These are phyloP conservation scores for Autographa gamma DNA, from an alignment of 2,888 invertebrate species.

Conservation along the genomic window DNA sequence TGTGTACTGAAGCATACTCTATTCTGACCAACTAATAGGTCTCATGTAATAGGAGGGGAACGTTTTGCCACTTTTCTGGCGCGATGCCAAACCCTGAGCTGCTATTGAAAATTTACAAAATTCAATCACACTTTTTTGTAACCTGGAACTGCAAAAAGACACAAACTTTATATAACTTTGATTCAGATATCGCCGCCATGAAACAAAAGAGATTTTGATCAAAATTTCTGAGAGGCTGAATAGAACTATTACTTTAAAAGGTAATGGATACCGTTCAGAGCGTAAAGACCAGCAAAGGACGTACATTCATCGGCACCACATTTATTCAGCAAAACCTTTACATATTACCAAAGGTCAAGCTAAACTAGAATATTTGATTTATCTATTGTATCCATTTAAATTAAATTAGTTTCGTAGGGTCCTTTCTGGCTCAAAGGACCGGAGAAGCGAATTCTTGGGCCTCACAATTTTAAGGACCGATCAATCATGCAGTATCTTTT, in stretches of 20 bases:
- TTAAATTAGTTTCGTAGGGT: slow-evolving; percentile 1
- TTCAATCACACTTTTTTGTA: slow-evolving; percentile 1
- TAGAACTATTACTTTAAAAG: neutral
- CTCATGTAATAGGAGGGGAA: slow-evolving; percentile 1
- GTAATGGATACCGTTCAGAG: neutral
- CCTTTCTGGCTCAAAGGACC: slow-evolving; percentile 7
- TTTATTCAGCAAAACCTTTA: neutral
- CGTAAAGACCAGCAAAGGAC: neutral
- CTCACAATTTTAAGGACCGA: slow-evolving; percentile 8
- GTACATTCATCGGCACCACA: neutral
- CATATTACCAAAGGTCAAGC: neutral
- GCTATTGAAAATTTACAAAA: slow-evolving; percentile 4
- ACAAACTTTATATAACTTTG: neutral
- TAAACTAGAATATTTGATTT: slow-evolving; percentile 7
- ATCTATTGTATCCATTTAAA: slow-evolving; percentile 10
- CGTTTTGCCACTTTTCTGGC: slow-evolving; percentile 1
- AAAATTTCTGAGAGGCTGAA: neutral
- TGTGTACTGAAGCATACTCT: neutral
- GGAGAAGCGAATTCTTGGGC: slow-evolving; percentile 7
- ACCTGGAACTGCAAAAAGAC: neutral
- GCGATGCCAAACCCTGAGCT: neutral
- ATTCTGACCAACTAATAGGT: slow-evolving; percentile 4
- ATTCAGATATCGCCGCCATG: neutral
- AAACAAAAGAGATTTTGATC: neutral
- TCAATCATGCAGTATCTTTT: slow-evolving; percentile 11